These are phyloP conservation scores for Etheostoma nigrum DNA, from an alignment of 2,797 vertebrate genomes.

Conservation along the genomic window DNA sequence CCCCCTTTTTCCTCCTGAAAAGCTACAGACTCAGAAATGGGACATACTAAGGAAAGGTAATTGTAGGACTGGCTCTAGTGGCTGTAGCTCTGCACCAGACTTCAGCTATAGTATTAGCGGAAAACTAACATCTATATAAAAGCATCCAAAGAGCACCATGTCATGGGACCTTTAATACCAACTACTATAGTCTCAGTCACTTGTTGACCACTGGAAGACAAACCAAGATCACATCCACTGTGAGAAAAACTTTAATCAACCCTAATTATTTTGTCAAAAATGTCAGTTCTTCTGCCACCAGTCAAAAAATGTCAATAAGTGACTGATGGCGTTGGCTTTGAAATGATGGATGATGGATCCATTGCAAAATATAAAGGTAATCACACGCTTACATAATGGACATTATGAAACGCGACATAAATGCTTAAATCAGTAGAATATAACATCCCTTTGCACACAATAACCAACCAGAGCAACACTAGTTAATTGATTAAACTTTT, in stretches of 20 bases:
- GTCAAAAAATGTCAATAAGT: slow-evolving; percentile 29
- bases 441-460: background rate
- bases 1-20: too few species aligned
- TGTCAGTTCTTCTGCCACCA: background rate
- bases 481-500: too few species aligned
- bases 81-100: too few species aligned
- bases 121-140: too few species aligned
- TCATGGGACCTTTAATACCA: background rate
- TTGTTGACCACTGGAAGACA: slow-evolving; percentile 10
- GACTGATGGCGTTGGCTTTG: slow-evolving; percentile 40
- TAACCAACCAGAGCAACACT: too few species aligned
- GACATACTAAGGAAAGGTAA: too few species aligned
- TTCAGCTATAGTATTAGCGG: too few species aligned
- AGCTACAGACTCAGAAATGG: too few species aligned
- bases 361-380: slow-evolving; percentile 48
- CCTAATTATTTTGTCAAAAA: background rate
- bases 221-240: slow-evolving; percentile 41
- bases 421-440: slow-evolving; percentile 17
- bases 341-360: slow-evolving; percentile 46
- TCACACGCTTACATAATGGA: slow-evolving; percentile 37
- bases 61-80: too few species aligned
- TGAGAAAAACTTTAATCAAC: slow-evolving; percentile 21
- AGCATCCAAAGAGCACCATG: too few species aligned
- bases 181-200: slow-evolving; percentile 2
- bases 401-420: slow-evolving; percentile 1